Evolutionary conservation across 2,888 invertebrate species (phyloP), one percentile per base, ranked within the genome.

Genomic region (Meliscaeva auricollis): DNA sequence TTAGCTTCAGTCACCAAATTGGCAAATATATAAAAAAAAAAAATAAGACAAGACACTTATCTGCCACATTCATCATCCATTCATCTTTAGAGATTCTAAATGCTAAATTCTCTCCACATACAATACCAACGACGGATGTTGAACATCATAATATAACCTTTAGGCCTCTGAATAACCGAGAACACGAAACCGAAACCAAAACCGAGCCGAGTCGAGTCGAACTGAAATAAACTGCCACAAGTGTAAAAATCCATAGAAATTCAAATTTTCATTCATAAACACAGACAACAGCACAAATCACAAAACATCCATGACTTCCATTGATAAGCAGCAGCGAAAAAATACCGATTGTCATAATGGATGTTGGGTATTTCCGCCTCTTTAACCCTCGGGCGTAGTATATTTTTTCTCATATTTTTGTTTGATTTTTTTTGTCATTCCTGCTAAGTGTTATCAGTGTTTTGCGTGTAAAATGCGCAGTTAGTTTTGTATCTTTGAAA

Each of bases 181-280:
- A 32, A 41, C 4, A 11, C 3, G 38, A 38, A 50, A 50, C 22
- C 13, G 50, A 26, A 26, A 22, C 26, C 50, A 41, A 41, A 41
- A 41, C 2, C 2, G 4, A 26, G 4, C 2, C 2, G 11, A 38
- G 9, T 15, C 17, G 11, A 62, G 13, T 22, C 41, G 5, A 62
- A 62, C 62, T 2, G 17, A 46, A 22, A 17, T 17, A 5, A 62
- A 46, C 44, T 17, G 64, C 46, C 64, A 30, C 46, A 64, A 64
- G 64, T 38, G 35, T 20, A 35, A 20, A 41, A 32, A 73, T 26
- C 52, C 8, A 66, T 75, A 79, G 64, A 66, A 70, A 75, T 84
- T 84, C 64, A 84, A 79, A 84, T 83, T 84, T 74, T 83, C 83
- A 79, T 84, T 84, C 83, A 84, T 78, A 79, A 84, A 74, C 48